phyloP scores from a whole-genome alignment of 37 sponge, comb jelly and placozoan genomes.

The Petrosia ficiformis region DNA sequence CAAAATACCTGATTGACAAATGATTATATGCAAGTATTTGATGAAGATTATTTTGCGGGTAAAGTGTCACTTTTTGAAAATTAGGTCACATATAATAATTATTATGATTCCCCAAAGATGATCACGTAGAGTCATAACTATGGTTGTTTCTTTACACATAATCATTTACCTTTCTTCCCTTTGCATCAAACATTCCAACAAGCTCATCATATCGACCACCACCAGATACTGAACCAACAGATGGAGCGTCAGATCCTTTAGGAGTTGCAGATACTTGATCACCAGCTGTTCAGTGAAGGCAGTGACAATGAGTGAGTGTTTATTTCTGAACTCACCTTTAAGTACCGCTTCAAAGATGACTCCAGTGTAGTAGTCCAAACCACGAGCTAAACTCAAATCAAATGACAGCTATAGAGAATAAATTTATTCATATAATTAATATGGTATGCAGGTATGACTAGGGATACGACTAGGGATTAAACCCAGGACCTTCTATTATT shows the following conservation, averaged over 20 bases:
- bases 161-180: conserved; percentile 64
- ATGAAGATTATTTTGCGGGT: no score
- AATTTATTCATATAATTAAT: no score
- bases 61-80: no score
- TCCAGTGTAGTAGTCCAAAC: conserved; percentile 98
- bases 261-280: conserved; percentile 16
- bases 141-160: no score
- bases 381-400: conserved; percentile 95
- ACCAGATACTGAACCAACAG: conserved; percentile 94
- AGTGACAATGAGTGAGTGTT: background rate
- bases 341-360: conserved; percentile 86
- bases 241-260: conserved; percentile 26
- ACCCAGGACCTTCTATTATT: no score
- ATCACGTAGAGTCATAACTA: no score
- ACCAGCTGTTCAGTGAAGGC: background rate
- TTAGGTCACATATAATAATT: no score
- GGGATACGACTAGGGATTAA: no score
- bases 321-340: conserved; percentile 24
- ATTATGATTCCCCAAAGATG: no score
- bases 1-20: no score
- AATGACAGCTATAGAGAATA: conserved; percentile 64
- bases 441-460: no score
- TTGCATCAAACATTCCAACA: conserved; percentile 95
- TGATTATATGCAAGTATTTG: no score
- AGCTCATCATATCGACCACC: conserved; percentile 97